Base-by-base conservation (phyloP, 2,888 invertebrate species). In the Notodonta dromedarius region DNA sequence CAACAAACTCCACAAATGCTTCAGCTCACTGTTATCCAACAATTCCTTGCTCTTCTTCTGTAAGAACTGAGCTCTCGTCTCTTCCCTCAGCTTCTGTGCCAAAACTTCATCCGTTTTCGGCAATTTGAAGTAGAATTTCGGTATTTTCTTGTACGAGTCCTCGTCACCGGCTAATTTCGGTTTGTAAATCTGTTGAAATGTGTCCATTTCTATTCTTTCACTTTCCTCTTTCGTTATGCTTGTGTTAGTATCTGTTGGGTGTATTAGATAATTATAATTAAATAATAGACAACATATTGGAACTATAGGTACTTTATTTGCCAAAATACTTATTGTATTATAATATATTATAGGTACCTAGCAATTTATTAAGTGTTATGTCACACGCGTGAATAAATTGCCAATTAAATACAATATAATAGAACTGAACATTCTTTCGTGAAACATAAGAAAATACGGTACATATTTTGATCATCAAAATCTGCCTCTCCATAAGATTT, bases 1-100 rank as follows among this genome's bases (percentile, higher is more conserved):
- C 66, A 99, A 87, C 59, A 97, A 89, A 54, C 95, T 95, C 98
- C 98, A 98, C 0, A 99, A 88, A 52, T 96, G 95, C 87, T 97
- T 96, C 58, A 98, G 86, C 87, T 99, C 98, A 80, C 96, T 96
- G 83, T 97, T 98, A 85, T 98, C 97, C 35, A 99, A 87, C 42
- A 98, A 89, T 78, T 98, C 96, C 77, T 96, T 95, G 66, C 97
- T 98, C 79, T 97, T 95, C 82, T 97, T 95, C 87, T 98, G 97
- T 56, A 99, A 88, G 83, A 98, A 97, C 66, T 97, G 95, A 3
- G 98, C 97, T 78, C 98, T 94, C 0, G 98, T 97, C 86, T 98
- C 98, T 87, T 98, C 98, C 61, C 98, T 94, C 52, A 98, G 87
- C 86, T 98, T 97, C 80, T 97, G 96, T 1, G 96, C 94, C 5